phyloP scores from a whole-genome alignment of 2,113 vertebrate genomes.

The Channa maculata region DNA sequence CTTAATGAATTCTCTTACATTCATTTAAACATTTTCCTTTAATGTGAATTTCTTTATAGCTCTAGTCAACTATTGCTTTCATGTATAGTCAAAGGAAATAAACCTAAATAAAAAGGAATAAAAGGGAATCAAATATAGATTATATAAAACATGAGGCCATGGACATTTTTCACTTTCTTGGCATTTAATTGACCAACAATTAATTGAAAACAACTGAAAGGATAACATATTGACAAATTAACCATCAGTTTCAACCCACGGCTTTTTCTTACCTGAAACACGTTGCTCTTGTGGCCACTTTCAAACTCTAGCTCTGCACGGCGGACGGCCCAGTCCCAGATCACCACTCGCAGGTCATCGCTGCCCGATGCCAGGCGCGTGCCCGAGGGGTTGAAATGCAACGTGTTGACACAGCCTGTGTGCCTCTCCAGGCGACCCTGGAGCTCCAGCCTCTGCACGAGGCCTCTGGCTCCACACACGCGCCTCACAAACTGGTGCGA shows the following conservation, averaged over 20 bases:
- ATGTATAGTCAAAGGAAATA: too few species aligned
- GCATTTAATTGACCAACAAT: not conserved
- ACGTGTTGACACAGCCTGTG: slow-evolving; percentile 94
- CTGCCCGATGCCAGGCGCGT: slow-evolving; percentile 95
- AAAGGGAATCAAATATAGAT: too few species aligned
- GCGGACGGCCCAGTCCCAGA: slow-evolving; percentile 95
- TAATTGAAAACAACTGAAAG: too few species aligned
- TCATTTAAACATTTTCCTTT: too few species aligned
- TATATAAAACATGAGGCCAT: too few species aligned
- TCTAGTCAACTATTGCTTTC: too few species aligned
- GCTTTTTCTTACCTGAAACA: slow-evolving; percentile 90
- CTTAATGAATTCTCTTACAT: too few species aligned
- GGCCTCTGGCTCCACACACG: slow-evolving; percentile 91
- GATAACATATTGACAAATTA: too few species aligned
- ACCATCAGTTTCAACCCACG: too few species aligned
- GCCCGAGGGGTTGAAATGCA: slow-evolving; percentile 96
- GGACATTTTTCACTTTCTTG: not conserved
- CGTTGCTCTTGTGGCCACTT: slow-evolving; percentile 97
- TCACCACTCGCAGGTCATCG: slow-evolving; percentile 93
- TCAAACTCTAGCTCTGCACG: slow-evolving; percentile 92
- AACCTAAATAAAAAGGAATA: too few species aligned
- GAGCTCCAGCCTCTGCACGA: slow-evolving; percentile 92
- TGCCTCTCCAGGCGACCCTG: slow-evolving; percentile 93
- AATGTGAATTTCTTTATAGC: too few species aligned
- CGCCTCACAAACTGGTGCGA: slow-evolving; percentile 87